A percentile compares a stretch with the other conserved stretches of the same genome.
Evolutionary conservation across 1,140 invertebrate genomes (phyloP).

Genomic region (Amyelois transitella): DNA sequence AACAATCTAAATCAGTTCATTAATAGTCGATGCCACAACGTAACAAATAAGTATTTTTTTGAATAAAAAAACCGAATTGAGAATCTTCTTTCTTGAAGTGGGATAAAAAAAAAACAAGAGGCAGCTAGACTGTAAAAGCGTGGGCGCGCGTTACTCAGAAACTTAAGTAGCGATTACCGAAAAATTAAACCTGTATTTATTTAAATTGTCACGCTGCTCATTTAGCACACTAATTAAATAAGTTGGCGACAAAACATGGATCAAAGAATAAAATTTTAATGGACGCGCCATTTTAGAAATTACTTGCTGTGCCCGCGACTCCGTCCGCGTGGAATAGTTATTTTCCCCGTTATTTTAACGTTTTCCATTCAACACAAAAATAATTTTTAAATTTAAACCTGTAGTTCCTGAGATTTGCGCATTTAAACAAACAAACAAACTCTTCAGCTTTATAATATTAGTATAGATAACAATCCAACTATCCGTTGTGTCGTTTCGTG

Average conservation of each 20-base stretch:
- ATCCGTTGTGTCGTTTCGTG: too few relatives aligned
- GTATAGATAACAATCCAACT: too few relatives aligned
- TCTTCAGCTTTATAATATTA: too few relatives aligned
- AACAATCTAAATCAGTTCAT: not conserved
- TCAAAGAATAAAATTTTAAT: not conserved
- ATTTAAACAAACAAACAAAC: too few relatives aligned
- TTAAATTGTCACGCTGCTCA: conserved; percentile 26
- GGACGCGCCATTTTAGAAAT: not conserved
- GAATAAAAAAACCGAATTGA: not conserved
- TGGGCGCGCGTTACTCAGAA: conserved; percentile 10
- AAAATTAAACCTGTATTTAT: conserved; percentile 25
- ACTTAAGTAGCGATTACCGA: conserved; percentile 24
- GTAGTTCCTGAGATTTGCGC: too few relatives aligned
- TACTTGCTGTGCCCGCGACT: too few relatives aligned
- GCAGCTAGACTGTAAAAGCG: too few relatives aligned
- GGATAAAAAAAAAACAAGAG: too few relatives aligned
- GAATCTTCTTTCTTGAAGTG: not conserved
- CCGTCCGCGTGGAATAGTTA: too few relatives aligned
- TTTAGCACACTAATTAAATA: conserved; percentile 32
- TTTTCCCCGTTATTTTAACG: too few relatives aligned
- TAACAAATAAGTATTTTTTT: not conserved
- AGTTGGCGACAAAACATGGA: conserved; percentile 11
- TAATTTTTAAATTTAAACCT: too few relatives aligned
- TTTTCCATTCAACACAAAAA: too few relatives aligned
- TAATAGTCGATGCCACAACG: not conserved